Evolutionary conservation across 2,113 vertebrate genomes (phyloP).

Genomic region (Herpetotheres cachinnans): DNA sequence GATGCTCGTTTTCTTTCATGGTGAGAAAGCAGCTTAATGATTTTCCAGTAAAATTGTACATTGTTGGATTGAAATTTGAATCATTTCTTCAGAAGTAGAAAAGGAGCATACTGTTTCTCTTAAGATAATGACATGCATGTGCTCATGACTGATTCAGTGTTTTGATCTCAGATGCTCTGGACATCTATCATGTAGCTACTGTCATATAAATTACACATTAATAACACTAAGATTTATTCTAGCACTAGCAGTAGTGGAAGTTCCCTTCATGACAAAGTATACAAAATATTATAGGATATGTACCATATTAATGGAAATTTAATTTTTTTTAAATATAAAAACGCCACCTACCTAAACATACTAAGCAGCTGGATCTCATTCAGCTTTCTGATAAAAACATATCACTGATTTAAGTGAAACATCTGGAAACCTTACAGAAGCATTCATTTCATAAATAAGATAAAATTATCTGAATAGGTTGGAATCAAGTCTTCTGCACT

Average conservation of each 20-base stretch:
- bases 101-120: slow-evolving; percentile 14
- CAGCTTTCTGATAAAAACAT: background rate
- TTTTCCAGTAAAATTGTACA: slow-evolving; percentile 7
- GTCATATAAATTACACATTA: slow-evolving; percentile 43
- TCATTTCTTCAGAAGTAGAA: slow-evolving; percentile 15
- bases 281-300: background rate
- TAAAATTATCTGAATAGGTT: background rate
- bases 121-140: slow-evolving; percentile 40
- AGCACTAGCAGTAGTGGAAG: background rate
- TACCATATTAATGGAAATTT: background rate
- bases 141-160: slow-evolving; percentile 41
- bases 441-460: background rate
- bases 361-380: background rate
- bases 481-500: background rate
- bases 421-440: background rate
- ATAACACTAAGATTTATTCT: slow-evolving; percentile 6
- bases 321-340: background rate
- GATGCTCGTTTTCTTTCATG: background rate
- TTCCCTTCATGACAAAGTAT: background rate
- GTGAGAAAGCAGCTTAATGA: background rate
- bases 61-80: slow-evolving; percentile 14
- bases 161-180: slow-evolving; percentile 57
- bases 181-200: slow-evolving; percentile 47
- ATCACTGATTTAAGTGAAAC: background rate
- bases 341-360: background rate